Conservation (phyloP, 92 coral and sea anemone genomes). For the Chrysogorgia sp. region DNA sequence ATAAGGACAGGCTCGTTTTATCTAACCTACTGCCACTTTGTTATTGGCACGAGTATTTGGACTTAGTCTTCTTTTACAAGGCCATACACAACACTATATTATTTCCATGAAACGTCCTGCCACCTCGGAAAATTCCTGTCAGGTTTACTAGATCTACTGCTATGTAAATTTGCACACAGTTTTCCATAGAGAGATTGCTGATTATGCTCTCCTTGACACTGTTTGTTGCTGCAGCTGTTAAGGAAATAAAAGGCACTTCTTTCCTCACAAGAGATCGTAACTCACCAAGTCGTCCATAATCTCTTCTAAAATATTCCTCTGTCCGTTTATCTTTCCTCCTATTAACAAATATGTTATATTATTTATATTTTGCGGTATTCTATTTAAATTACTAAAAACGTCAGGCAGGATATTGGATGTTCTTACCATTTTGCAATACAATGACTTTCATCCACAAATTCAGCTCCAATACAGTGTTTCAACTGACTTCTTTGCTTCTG, state of each 20-base stretch:
- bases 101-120: no score
- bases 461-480: conserved; percentile 39
- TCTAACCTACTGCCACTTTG: no score
- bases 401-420: neutral
- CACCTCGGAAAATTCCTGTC: no score
- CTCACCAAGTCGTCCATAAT: conserved; percentile 43
- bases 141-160: no score
- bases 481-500: conserved; percentile 1
- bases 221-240: conserved; percentile 53
- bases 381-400: no score
- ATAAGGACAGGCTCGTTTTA: no score
- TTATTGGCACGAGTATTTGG: no score
- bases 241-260: conserved; percentile 33
- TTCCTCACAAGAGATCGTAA: conserved; percentile 20
- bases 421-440: conserved; percentile 67
- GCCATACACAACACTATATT: no score
- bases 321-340: conserved; percentile 23
- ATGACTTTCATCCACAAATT: conserved; percentile 57
- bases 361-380: no score
- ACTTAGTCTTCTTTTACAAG: no score
- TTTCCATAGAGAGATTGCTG: conserved; percentile 40
- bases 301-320: conserved; percentile 35
- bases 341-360: neutral
- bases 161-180: conserved; percentile 45
- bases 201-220: conserved; percentile 6